phyloP scores from a whole-genome alignment of 2,888 invertebrate genomes.

The Venustoraphidia nigricollis region DNA sequence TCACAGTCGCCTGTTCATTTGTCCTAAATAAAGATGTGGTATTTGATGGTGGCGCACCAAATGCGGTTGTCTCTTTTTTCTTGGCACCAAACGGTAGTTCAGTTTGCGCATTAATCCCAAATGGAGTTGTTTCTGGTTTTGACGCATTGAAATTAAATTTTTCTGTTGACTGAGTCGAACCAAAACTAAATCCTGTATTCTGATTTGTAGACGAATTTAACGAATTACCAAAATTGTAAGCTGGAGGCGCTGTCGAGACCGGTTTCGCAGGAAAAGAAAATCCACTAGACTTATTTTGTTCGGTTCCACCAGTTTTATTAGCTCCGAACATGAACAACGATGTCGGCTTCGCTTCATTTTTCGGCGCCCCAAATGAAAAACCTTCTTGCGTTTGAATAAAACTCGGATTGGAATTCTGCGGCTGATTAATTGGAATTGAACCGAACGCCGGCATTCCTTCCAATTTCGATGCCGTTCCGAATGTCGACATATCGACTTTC shows the following conservation, averaged over 20 bases:
- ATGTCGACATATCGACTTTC: too few species aligned
- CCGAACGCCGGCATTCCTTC: too few species aligned
- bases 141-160: not conserved
- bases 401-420: too few species aligned
- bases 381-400: too few species aligned
- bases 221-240: not conserved
- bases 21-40: not conserved
- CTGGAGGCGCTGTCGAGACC: not conserved
- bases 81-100: too few species aligned
- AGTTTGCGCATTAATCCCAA: not conserved
- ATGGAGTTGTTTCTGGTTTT: not conserved
- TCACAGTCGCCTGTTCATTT: slow-evolving; percentile 1
- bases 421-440: too few species aligned
- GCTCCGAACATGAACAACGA: not conserved
- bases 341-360: not conserved
- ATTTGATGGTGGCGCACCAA: slow-evolving; percentile 8
- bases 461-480: too few species aligned
- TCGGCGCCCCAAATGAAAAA: not conserved
- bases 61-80: slow-evolving; percentile 11
- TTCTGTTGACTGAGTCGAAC: not conserved
- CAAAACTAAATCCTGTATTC: not conserved
- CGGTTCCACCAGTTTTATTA: not conserved
- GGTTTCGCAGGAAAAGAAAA: not conserved
- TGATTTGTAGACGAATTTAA: not conserved
- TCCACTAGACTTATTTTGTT: not conserved